phyloP scores from a whole-genome alignment of 2,113 vertebrate genomes.

The Percopsis transmontana region DNA sequence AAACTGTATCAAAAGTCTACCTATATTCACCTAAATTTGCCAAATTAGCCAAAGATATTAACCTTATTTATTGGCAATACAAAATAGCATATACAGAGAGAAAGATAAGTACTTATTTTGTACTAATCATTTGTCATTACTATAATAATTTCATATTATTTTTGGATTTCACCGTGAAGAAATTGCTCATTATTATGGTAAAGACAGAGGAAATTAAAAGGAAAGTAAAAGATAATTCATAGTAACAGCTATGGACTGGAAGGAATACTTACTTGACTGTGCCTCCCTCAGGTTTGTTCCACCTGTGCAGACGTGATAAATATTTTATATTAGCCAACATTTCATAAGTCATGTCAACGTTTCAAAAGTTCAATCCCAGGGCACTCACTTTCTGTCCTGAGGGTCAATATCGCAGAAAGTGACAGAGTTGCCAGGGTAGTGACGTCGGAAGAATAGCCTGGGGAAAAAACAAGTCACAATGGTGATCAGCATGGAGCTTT shows the following conservation, averaged over 20 bases:
- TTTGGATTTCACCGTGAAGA: neutral
- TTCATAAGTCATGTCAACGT: neutral
- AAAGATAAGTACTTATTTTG: no score
- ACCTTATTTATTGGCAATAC: no score
- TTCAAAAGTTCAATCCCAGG: neutral
- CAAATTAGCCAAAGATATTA: no score
- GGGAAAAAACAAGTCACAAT: slow-evolving; percentile 25
- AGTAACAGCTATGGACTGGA: neutral
- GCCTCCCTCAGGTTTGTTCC: slow-evolving; percentile 85
- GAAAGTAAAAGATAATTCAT: neutral
- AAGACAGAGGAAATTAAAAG: neutral
- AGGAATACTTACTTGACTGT: slow-evolving; percentile 82
- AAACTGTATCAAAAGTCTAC: no score
- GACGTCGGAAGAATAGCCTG: slow-evolving; percentile 95
- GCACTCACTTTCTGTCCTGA: slow-evolving; percentile 95
- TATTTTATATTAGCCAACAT: neutral
- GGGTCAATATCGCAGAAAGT: slow-evolving; percentile 96
- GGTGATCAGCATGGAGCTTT: neutral
- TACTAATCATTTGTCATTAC: no score
- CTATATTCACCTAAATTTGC: no score
- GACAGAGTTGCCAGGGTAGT: slow-evolving; percentile 92
- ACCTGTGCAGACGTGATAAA: slow-evolving; percentile 67
- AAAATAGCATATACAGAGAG: no score
- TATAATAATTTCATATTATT: neutral
- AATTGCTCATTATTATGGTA: neutral